These are phyloP conservation scores for Ctenosaura bakeri DNA, from an alignment of 2,797 vertebrate genomes.

Conservation along the genomic window DNA sequence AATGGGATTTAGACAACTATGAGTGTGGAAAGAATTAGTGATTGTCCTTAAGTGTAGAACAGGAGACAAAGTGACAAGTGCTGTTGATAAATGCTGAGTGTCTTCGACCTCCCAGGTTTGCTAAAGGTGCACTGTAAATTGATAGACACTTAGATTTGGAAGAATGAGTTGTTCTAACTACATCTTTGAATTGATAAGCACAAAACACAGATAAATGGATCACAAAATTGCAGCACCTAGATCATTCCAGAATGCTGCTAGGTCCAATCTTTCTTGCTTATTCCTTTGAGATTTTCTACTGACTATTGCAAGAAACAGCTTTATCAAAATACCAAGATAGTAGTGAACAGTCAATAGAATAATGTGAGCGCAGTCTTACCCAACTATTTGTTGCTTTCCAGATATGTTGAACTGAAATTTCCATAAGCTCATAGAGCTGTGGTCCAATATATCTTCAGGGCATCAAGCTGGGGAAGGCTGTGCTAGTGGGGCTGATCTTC, in stretches of 20 bases:
- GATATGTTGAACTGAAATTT: neutral
- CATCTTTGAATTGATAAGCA: neutral
- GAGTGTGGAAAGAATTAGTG: neutral
- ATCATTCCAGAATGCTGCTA: neutral
- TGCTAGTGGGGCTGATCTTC: no score
- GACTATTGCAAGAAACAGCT: neutral
- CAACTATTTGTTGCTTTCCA: neutral
- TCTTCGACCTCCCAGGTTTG: neutral
- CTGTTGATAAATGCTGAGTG: neutral
- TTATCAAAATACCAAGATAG: neutral
- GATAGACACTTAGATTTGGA: constrained; percentile 16
- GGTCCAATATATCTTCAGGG: neutral
- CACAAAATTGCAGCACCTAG: neutral
- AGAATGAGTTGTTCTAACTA: neutral
- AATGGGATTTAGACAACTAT: constrained; percentile 20
- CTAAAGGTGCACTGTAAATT: constrained; percentile 7
- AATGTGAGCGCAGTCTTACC: neutral
- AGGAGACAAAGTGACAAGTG: neutral
- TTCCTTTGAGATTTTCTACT: neutral
- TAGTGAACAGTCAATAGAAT: neutral
- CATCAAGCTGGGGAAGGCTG: neutral
- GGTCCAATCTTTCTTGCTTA: neutral
- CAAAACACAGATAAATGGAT: neutral
- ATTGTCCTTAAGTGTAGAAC: neutral
- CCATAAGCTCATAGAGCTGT: neutral